Base-by-base conservation (phyloP, 2,888 invertebrate species). In the Papilio protenor region DNA sequence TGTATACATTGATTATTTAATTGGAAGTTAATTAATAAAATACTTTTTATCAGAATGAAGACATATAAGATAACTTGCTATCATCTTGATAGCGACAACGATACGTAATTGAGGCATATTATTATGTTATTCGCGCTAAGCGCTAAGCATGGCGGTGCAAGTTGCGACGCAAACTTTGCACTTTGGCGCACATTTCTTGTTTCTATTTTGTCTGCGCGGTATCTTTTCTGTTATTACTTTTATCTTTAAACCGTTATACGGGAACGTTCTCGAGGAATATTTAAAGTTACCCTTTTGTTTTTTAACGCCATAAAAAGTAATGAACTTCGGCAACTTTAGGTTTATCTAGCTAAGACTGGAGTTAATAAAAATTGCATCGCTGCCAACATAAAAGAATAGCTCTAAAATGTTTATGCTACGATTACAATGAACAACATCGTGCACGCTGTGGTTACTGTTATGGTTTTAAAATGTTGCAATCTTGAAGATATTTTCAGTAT, bases 161-260 rank as follows among this genome's bases (percentile, higher is more conserved):
- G 78, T 77, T 76, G 80, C 79, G 73, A 77, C 79, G 84, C 80
- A 82, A 89, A 89, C 88, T 89, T 89, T 85, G 85, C 88, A 87
- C 88, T 85, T 86, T 83, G 82, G 78, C 82, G 82, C 83, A 85
- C 85, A 87, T 85, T 88, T 87, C 86, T 86, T 84, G 83, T 83
- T 85, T 87, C 85, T 84, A 84, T 84, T 84, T 85, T 82, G 81
- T 79, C 81, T 83, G 82, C 80, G 78, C 77, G 78, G 76, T 83
- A 83, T 83, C 83, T 82, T 82, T 82, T 83, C 82, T 82, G 82
- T 87, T 86, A 87, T 87, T 85, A 84, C 82, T 82, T 81, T 83
- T 85, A 86, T 86, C 86, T 78, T 79, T 79, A 78, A 80, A 80
- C 75, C 66, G 66, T 79, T 75, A 77, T 74, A 47, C 79, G 59